Evolutionary conservation across 2,888 invertebrate genomes (phyloP).

Genomic region (Ectobius pallidus): DNA sequence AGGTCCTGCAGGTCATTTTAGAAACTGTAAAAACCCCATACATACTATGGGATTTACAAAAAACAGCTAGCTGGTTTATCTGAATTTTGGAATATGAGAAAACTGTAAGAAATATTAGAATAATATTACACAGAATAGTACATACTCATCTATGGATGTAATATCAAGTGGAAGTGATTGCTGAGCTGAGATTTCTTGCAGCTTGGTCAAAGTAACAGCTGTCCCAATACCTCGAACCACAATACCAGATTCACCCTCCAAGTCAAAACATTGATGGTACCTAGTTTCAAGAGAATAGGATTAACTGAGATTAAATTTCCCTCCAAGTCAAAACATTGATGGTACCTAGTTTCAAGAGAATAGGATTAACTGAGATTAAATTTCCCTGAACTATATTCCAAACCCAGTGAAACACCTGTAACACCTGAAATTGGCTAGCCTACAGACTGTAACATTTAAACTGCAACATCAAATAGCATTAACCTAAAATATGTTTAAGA

Average conservation of each 20-base stretch:
- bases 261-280: constrained; percentile 92
- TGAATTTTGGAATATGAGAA: background rate
- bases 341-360: constrained; percentile 68
- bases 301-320: no score
- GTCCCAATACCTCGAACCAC: constrained; percentile 95
- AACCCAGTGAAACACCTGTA: no score
- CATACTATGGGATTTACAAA: no score
- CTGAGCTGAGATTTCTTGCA: constrained; percentile 56
- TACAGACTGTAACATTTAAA: no score
- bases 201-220: constrained; percentile 74
- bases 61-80: no score
- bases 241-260: constrained; percentile 96
- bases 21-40: no score
- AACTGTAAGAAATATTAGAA: background rate
- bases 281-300: constrained; percentile 56
- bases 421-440: no score
- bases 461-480: no score
- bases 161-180: constrained; percentile 53
- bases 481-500: no score
- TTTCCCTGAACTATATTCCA: no score
- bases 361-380: no score
- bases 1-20: no score
- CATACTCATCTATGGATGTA: constrained; percentile 66
- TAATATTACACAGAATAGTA: constrained; percentile 46
- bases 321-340: constrained; percentile 94